These are phyloP conservation scores for Panurus biarmicus DNA, from an alignment of 2,113 vertebrate genomes.

Conservation along the genomic window DNA sequence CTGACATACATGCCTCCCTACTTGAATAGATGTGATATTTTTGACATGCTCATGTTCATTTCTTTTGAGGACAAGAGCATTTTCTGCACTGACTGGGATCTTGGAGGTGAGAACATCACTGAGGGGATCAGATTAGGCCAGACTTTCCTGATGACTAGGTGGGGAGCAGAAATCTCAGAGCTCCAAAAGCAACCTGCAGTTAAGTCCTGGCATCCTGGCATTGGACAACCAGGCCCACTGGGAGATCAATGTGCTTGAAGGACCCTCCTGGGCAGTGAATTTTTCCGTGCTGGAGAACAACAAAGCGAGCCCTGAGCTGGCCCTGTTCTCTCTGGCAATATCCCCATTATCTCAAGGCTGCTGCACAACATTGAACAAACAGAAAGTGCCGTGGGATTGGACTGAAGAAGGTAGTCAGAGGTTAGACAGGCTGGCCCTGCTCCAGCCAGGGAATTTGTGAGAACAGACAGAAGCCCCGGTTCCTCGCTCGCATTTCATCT, in stretches of 20 bases:
- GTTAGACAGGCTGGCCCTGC: neutral
- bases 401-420: neutral
- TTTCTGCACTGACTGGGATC: neutral
- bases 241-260: neutral
- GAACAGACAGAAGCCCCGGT: rapidly evolving
- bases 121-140: rapidly evolving
- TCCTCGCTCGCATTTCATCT: rapidly evolving
- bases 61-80: neutral
- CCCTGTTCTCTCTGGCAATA: neutral
- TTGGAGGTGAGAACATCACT: neutral
- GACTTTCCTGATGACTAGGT: neutral
- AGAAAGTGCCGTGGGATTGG: neutral
- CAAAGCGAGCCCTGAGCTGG: rapidly evolving
- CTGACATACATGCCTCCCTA: neutral
- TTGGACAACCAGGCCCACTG: too few species aligned
- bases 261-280: neutral
- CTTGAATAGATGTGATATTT: neutral
- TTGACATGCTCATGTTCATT: rapidly evolving
- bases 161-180: rapidly evolving
- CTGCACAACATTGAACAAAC: neutral
- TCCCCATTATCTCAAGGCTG: neutral
- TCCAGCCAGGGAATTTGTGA: neutral
- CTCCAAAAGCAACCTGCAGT: neutral
- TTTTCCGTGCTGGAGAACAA: rapidly evolving
- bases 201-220: neutral